Evolutionary conservation across 2,797 vertebrate genomes (phyloP).

Genomic region (Coracias cyanogaster): DNA sequence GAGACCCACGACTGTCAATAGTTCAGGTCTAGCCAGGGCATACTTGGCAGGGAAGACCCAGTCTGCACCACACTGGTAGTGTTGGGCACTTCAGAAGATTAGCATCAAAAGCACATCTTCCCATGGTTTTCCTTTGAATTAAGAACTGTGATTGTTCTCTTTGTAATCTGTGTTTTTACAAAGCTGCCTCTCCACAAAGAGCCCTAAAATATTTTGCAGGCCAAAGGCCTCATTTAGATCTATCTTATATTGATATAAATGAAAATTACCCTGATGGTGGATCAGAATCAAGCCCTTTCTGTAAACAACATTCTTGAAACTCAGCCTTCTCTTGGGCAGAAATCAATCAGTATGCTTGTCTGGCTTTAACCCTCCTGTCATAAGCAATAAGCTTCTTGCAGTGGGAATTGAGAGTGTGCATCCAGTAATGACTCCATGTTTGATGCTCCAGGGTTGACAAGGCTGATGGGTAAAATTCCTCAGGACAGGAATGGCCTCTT

Average conservation of each 20-base stretch:
- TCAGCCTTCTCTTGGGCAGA: constrained; percentile 33
- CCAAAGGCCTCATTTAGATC: neutral
- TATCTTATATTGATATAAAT: neutral
- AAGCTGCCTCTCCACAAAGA: neutral
- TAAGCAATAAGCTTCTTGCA: constrained; percentile 14
- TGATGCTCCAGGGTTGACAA: neutral
- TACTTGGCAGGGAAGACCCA: neutral
- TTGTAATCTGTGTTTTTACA: constrained; percentile 1
- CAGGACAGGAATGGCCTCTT: neutral
- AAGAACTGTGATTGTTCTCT: neutral
- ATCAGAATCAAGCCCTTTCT: constrained; percentile 26
- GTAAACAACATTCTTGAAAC: constrained; percentile 53
- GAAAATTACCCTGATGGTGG: constrained; percentile 4
- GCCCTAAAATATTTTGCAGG: constrained; percentile 9
- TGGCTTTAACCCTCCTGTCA: constrained; percentile 40
- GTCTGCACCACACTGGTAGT: neutral
- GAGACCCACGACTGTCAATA: neutral
- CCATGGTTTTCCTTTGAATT: constrained; percentile 15
- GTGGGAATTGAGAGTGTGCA: neutral
- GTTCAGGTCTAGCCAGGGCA: neutral
- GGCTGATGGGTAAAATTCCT: neutral
- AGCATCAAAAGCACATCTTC: constrained; percentile 22
- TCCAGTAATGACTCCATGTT: neutral
- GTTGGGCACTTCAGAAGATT: neutral
- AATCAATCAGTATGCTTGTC: constrained; percentile 41